Evolutionary conservation across 2,797 vertebrate species (phyloP).

Genomic region (Gallinago nigripennis): DNA sequence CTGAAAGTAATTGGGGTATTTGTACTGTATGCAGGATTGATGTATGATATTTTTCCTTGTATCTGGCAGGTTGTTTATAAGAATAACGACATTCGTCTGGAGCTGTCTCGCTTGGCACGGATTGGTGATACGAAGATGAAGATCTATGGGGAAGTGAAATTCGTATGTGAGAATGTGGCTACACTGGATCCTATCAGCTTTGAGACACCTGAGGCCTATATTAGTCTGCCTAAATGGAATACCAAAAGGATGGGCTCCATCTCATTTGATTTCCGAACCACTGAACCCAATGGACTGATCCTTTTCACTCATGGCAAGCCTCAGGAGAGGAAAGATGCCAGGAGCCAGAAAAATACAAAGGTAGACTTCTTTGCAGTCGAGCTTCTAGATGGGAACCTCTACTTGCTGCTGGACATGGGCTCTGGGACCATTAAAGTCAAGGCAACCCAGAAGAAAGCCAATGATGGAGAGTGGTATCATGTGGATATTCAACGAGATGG

Average conservation of each 20-base stretch:
- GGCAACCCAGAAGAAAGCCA: constrained; percentile 96
- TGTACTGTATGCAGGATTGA: constrained; percentile 65
- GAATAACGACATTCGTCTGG: constrained; percentile 98
- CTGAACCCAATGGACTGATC: constrained; percentile 95
- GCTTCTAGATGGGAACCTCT: constrained; percentile 93
- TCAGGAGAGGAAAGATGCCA: constrained; percentile 91
- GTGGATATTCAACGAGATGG: constrained; percentile 98
- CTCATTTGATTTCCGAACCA: constrained; percentile 97
- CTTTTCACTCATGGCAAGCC: constrained; percentile 97
- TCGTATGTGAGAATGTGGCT: constrained; percentile 95
- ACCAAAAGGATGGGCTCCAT: constrained; percentile 98
- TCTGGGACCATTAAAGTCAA: constrained; percentile 99
- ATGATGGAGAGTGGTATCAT: constrained; percentile 97
- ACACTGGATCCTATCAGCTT: constrained; percentile 97
- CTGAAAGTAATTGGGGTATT: constrained; percentile 43
- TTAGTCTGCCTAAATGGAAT: constrained; percentile 98
- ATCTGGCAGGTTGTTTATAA: constrained; percentile 94
- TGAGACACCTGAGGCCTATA: constrained; percentile 95
- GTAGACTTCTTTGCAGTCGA: constrained; percentile 99
- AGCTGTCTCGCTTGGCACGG: constrained; percentile 93
- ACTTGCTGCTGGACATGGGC: constrained; percentile 96
- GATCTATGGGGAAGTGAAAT: constrained; percentile 96
- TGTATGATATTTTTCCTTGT: constrained; percentile 64
- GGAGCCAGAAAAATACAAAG: constrained; percentile 96
- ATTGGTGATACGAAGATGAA: constrained; percentile 99